Evolutionary conservation across 2,888 invertebrate genomes (phyloP).

Genomic region (Plutella xylostella): DNA sequence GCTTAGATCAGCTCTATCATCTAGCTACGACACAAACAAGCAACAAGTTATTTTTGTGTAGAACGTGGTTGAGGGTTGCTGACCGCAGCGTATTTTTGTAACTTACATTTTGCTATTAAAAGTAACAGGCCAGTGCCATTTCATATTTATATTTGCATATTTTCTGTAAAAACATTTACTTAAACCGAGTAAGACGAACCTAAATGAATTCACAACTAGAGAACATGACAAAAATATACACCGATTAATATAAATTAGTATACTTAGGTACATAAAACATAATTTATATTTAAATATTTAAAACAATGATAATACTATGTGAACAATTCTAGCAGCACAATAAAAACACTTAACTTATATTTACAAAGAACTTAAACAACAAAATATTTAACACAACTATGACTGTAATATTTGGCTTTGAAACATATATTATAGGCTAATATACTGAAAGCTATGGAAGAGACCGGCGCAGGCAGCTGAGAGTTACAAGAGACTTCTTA

Average conservation of each 20-base stretch:
- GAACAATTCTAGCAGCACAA: constrained; percentile 47
- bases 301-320: constrained; percentile 65
- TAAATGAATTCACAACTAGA: constrained; percentile 45
- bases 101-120: too few species aligned
- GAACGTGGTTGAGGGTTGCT: too few species aligned
- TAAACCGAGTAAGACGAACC: constrained; percentile 2
- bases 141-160: constrained; percentile 1
- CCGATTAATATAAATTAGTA: constrained; percentile 54
- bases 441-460: constrained; percentile 63
- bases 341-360: constrained; percentile 60
- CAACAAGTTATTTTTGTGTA: too few species aligned
- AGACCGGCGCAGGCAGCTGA: constrained; percentile 13
- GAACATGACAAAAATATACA: constrained; percentile 50
- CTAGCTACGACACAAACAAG: too few species aligned
- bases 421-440: constrained; percentile 67
- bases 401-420: constrained; percentile 70
- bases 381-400: constrained; percentile 57
- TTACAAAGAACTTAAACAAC: constrained; percentile 61
- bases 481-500: not conserved
- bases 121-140: constrained; percentile 18
- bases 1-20: too few species aligned
- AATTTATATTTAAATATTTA: constrained; percentile 54
- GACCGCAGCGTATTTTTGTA: too few species aligned
- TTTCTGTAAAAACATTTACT: not conserved
- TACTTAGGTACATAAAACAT: constrained; percentile 30